These are phyloP conservation scores for Bombus superbus DNA, from an alignment of 1,140 invertebrate species.

Conservation along the genomic window DNA sequence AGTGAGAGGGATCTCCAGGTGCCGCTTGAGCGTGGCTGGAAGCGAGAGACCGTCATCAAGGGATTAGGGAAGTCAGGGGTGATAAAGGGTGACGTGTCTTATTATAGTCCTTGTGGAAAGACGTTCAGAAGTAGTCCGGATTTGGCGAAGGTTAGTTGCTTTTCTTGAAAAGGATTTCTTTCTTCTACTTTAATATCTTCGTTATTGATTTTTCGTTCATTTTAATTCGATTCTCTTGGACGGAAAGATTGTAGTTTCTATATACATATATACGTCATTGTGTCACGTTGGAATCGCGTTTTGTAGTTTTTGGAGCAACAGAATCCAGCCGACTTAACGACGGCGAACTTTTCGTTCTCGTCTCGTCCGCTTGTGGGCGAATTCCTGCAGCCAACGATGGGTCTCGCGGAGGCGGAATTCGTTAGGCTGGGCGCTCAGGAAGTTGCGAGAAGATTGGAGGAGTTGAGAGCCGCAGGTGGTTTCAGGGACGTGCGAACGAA, in stretches of 20 bases:
- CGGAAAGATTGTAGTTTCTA: too few species aligned
- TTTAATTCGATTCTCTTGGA: neutral
- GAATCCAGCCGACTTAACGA: slow-evolving; percentile 88
- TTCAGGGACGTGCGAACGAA: slow-evolving; percentile 77
- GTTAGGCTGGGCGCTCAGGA: slow-evolving; percentile 82
- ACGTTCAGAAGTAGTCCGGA: slow-evolving; percentile 89
- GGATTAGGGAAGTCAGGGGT: slow-evolving; percentile 91
- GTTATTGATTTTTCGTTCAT: neutral
- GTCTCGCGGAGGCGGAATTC: slow-evolving; percentile 80
- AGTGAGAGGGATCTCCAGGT: slow-evolving; percentile 87
- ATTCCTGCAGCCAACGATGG: slow-evolving; percentile 88
- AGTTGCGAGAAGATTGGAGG: slow-evolving; percentile 84
- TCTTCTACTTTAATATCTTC: neutral
- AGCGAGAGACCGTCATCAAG: slow-evolving; percentile 93
- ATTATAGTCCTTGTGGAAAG: slow-evolving; percentile 93
- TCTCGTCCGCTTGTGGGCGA: slow-evolving; percentile 94
- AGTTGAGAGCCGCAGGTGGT: slow-evolving; percentile 82
- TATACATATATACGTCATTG: neutral
- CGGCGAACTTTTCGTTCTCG: slow-evolving; percentile 96
- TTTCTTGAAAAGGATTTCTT: slow-evolving; percentile 23
- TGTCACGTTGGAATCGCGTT: neutral
- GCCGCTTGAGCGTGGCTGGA: slow-evolving; percentile 93
- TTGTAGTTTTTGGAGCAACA: slow-evolving; percentile 91
- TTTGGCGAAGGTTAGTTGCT: slow-evolving; percentile 86
- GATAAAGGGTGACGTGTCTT: slow-evolving; percentile 93